Base-by-base conservation (phyloP, 2,797 vertebrate genomes). In the Acestrorhynchus altus region DNA sequence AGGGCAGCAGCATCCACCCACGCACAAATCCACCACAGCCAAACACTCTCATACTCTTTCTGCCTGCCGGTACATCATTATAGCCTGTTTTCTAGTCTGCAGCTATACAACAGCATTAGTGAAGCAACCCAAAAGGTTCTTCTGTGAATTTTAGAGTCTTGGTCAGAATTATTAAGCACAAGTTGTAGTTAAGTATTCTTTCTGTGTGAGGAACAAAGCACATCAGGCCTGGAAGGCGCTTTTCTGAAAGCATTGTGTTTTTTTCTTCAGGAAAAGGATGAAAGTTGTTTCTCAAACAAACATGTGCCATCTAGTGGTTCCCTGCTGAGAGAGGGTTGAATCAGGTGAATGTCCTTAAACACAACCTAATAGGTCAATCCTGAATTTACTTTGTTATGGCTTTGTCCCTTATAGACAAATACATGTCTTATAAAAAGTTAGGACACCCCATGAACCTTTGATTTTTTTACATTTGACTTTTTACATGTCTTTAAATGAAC, bases 231-330 rank as follows among this genome's bases (percentile, higher is more conserved):
- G 26, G 7, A 35, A 31, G 4, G 57, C 9, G 28, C 57, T 1
- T 18, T 60, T 35, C 13, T 26, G 42, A 47, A 28, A 69, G 66
- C 59, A 81, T 71, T 57, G 47, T 35, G 2, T 35, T 35, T 35
- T 64, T 66, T n/a, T 60, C 6, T 22, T 28, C 47, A 42, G 9
- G 15, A 8, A 11, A 22, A 15, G n/a, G 26, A 20, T 39, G n/a
- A 60, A 31, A 22, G 31, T 9, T 16, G 8, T 54, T 72, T 35
- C 22, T 22, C 31, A 73, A 28, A 64, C 44, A 78, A 68, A 51
- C 44, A 73, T 15, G 57, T 81, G 83, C 68, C 83, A 82, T 66
- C 83, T 79, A 79, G 81, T 83, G 83, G 68, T 28, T 31, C 7
- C 1, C 16, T 72, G 54, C 9, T 26, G 31, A 31, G n/a, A n/a